Evolutionary conservation across 2,797 vertebrate species (phyloP).

Genomic region (Myiotriccus ornatus): DNA sequence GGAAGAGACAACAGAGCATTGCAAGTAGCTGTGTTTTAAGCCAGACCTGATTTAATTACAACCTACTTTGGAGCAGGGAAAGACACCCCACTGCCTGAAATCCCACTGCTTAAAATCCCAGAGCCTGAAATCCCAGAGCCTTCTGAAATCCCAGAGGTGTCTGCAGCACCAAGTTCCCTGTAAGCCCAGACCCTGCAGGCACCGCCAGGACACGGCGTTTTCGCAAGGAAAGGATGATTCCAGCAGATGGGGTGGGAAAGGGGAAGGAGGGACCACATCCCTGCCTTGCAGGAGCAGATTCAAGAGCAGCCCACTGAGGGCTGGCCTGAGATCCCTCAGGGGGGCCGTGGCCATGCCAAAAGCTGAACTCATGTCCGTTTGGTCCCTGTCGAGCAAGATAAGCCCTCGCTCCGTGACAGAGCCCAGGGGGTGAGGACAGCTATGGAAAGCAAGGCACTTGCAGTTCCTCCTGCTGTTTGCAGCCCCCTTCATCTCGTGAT

Average conservation of each 20-base stretch:
- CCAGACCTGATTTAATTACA: not conserved
- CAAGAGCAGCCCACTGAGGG: not conserved
- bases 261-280: not conserved
- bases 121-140: not conserved
- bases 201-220: accelerated
- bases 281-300: not conserved
- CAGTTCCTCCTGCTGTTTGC: not conserved
- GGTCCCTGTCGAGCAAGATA: constrained; percentile 14
- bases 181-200: not conserved
- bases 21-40: not conserved
- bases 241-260: not conserved
- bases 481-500: not conserved
- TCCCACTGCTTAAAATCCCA: too few species aligned
- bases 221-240: accelerated
- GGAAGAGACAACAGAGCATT: not conserved
- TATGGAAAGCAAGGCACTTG: not conserved
- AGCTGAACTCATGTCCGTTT: constrained; percentile 43
- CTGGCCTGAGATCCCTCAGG: not conserved
- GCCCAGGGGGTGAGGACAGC: constrained; percentile 28
- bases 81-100: not conserved
- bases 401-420: not conserved
- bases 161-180: not conserved
- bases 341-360: not conserved
- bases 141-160: not conserved
- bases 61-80: not conserved